Base-by-base conservation (phyloP, 92 coral and sea anemone species). In the Metridium senile region DNA sequence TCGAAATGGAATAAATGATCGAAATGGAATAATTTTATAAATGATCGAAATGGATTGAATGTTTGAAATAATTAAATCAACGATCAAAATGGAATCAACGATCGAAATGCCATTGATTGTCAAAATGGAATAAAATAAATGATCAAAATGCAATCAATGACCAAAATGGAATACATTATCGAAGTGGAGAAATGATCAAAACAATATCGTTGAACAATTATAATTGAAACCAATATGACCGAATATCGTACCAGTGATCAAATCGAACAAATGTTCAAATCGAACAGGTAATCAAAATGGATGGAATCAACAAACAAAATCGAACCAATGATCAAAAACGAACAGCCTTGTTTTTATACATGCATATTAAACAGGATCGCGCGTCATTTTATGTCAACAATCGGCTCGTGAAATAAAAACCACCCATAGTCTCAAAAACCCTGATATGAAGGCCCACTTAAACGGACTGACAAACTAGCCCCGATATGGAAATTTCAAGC, bases 381-480 rank as follows among this genome's bases (percentile, higher is more conserved):
- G 30, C 28, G 78, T 57, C 78, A 73, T 73, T 73, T 73, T 73
- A 73, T 57, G 31, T 73, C 65, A 58, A 33, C 52, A 58, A 73
- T 7, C 32, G 66, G 11, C 32, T 26, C 30, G 31, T 26, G 11
- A 59, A 59, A 29, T 63, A 31, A 29, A 28, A 63, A 59, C 66
- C 16, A 31, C n/a, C 65, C 31, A 21, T 8, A 31, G 65, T 9
- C 28, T 21, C 6, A 26, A 26, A 3, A 58, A 58, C 10, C 9
- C 65, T 26, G 69, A 30, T 63, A 63, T 30, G 31, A 29, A 63
- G 28, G 11, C 69, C 33, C 32, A 59, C 66, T 59, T 59, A 19
- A 54, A 20, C 66, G 22, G 32, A 26, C 29, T 59, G 32, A 26
- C 23, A 16, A 54, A 54, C 66, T 22, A 2, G 66, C 66, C 4